Evolutionary conservation across 2,888 invertebrate genomes (phyloP).

Genomic region (Caenorhabditis parvicauda): DNA sequence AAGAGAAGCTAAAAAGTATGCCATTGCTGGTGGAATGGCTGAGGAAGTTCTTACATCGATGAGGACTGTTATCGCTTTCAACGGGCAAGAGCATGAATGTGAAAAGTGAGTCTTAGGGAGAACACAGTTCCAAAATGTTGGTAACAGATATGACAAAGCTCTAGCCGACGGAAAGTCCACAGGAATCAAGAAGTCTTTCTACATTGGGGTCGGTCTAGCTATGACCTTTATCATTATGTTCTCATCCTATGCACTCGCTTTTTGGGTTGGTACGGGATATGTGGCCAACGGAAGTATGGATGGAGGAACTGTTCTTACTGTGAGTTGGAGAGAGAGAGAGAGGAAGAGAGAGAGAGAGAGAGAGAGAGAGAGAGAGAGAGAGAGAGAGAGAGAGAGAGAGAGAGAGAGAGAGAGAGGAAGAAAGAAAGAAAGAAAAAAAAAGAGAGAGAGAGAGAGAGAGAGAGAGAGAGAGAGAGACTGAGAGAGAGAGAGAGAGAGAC

Average conservation of each 20-base stretch:
- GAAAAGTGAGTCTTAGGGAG: constrained; percentile 33
- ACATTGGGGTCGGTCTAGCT: constrained; percentile 62
- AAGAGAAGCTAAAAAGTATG: constrained; percentile 62
- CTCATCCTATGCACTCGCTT: constrained; percentile 57
- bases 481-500: too few relatives aligned
- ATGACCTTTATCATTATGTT: constrained; percentile 63
- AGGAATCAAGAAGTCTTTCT: constrained; percentile 55
- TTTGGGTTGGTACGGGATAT: constrained; percentile 54
- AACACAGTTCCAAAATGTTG: neutral
- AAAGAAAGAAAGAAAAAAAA: neutral
- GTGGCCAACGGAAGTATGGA: constrained; percentile 31
- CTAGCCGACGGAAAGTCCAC: constrained; percentile 45
- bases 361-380: constrained; percentile 6
- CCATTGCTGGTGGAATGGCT: constrained; percentile 40
- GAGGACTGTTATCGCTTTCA: constrained; percentile 43
- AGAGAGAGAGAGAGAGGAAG: neutral
- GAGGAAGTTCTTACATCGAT: constrained; percentile 41
- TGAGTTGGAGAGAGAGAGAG: too few relatives aligned
- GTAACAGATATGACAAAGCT: constrained; percentile 48
- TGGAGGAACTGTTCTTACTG: constrained; percentile 37
- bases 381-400: neutral
- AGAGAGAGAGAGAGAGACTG: constrained; percentile 1
- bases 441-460: neutral
- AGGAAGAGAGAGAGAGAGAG: too few relatives aligned
- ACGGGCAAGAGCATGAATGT: constrained; percentile 38